Evolutionary conservation across 2,888 invertebrate species (phyloP), one percentile per base, ranked within the genome.

Genomic region (Macroteleia sp.): DNA sequence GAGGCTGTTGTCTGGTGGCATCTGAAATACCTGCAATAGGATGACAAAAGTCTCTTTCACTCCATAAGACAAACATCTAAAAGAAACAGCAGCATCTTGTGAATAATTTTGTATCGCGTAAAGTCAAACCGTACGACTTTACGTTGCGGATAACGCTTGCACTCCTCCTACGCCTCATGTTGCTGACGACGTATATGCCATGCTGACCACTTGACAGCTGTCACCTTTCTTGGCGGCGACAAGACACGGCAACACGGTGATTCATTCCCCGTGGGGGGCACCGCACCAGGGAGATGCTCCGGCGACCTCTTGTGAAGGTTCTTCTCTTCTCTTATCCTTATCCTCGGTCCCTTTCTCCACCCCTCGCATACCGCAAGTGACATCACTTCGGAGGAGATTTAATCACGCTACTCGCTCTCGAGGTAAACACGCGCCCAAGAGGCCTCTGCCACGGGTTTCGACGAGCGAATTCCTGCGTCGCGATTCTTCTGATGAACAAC

Each of bases 281-380:
- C 71, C 61, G 79, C 69, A 74, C 77, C 81, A 77, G 56, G 61
- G 62, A 83, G 83, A 83, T 52, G 61, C 82, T 85, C 85, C 82
- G 79, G 85, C 88, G 88, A 89, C 90, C 89, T 89, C 87, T 86
- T 88, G 89, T 88, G 89, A 89, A 81, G 86, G 86, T 83, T 84
- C 82, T 83, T 50, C 52, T 32, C 41, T 64, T 28, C 9, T 57
- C 48, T 52, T 62, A 34, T 67, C 62, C 54, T 30, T 69, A 54
- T 66, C 64, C 44, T n/a, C n/a, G n/a, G n/a, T n/a, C n/a, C 34
- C 22, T 41, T 44, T 56, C 42, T 50, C 32, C 44, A 44, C 54
- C 57, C 56, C 62, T 57, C 59, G 69, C 81, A 82, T 82, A 81
- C 81, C 82, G 36, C 34, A 36, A 79, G 79, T 76, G 82, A 80